Evolutionary conservation across 2,113 vertebrate genomes (phyloP), one percentile per base, ranked within the genome.

Genomic region (Alouatta palliata): DNA sequence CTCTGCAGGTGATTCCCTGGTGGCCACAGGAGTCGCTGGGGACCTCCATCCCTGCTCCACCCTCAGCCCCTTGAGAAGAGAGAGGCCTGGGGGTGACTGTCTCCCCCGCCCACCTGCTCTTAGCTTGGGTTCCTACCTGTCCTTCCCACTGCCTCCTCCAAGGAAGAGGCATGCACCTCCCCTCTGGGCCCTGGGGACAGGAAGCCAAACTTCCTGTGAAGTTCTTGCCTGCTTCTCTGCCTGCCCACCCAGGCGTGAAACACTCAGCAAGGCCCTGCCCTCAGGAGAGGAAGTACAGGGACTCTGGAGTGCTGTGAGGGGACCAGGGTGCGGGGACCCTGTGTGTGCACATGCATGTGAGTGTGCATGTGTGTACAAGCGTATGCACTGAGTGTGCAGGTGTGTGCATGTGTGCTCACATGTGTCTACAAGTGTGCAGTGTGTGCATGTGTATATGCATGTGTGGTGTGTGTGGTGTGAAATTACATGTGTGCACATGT

Each of bases 341-440:
- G 23, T 27, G 71, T 70, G 35, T 19, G 35, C 35, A n/a, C 23
- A 23, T 73, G n/a, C n/a, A 5, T 43, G 23, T 11, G 9, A 23
- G n/a, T 37, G 70, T 5, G 5, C 19, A 20, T 0, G 8, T 73
- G 37, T 10, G 20, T 23, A 40, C 21, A 61, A 27, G 10, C 23
- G 3, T 73, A 9, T 13, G 10, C 11, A 40, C 10, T 23, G 21
- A 6, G 10, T 37, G 20, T 43, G 21, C 21, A 1, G 12, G 5
- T 43, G 21, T 23, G 21, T 12, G 21, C 10, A 0, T 13, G 5
- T 43, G 37, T 13, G 20, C 10, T 3, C 20, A 37, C 37, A 5
- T 40, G 70, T 1, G 0, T 40, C 35, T 17, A 5, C 3, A 19
- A 0, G 5, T 23, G 5, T 73, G 70, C 25, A 61, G 61, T 64